Base-by-base conservation (phyloP, 2,797 vertebrate species). In the Sebastes itinus region DNA sequence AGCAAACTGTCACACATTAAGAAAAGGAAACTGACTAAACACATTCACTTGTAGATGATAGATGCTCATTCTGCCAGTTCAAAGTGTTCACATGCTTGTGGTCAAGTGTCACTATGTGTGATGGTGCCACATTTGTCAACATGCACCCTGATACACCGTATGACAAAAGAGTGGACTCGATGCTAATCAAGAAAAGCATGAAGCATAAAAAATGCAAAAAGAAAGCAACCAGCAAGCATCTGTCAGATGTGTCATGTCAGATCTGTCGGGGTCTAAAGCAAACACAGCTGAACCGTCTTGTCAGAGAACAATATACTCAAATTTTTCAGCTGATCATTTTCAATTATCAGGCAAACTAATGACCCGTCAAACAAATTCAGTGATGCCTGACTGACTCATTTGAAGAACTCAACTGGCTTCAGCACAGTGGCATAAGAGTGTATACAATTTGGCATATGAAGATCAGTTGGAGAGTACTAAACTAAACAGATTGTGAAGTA, bases 81-180 rank as follows among this genome's bases (percentile, higher is more conserved):
- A 74, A 38, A 62, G 9, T 66, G 63, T 83, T 78, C 42, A 74
- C 61, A 54, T 59, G 56, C 61, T 56, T 71, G 35, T 71, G 52
- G 67, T 78, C 46, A 35, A 59, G 60, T 46, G 59, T 70, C 71
- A 35, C 22, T 1, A 30, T 64, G 72, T 25, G 33, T 12, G 20
- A 55, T 18, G 30, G 25, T 27, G 28, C 61, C 65, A 30, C 38
- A 49, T 52, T 80, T 67, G 74, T 73, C 76, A 84, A 69, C 27
- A 59, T 32, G 77, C 58, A 80, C 68, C 60, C 11, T 22, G 27
- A 46, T 55, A 38, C 16, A 4, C 2, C n/a, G 33, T 14, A 30
- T 4, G 27, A 55, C 32, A 64, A 74, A 70, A 67, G 27, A 77
- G 27, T 20, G 27, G 72, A 38, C 9, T 49, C 18, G 7, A 30